Evolutionary conservation across 2,888 invertebrate genomes (phyloP).

Genomic region (Drosophila yooni): DNA sequence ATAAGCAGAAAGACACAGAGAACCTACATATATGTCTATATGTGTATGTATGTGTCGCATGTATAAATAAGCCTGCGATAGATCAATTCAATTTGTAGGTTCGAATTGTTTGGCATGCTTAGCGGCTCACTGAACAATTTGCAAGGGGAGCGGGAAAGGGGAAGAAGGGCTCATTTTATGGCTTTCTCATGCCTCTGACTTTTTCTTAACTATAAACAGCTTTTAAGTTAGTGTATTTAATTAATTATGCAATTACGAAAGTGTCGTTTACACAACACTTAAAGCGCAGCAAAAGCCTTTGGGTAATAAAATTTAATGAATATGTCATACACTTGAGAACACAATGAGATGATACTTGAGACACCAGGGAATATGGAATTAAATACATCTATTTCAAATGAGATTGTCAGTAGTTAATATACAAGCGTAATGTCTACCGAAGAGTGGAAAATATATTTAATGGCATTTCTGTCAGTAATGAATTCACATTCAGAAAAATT

Average conservation of each 20-base stretch:
- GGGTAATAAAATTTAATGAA: conserved; percentile 59
- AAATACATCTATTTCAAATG: neutral
- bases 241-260: conserved; percentile 51
- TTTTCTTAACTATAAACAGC: conserved; percentile 9
- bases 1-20: conserved; percentile 57
- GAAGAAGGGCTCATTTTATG: neutral
- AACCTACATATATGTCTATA: conserved; percentile 15
- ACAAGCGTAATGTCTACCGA: neutral
- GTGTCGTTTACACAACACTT: conserved; percentile 49
- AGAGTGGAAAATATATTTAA: neutral
- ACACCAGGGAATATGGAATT: conserved; percentile 11
- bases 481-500: neutral
- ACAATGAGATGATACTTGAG: conserved; percentile 22
- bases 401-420: neutral
- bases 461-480: neutral
- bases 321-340: conserved; percentile 47
- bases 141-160: neutral
- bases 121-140: conserved; percentile 70
- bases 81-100: conserved; percentile 75
- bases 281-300: conserved; percentile 30
- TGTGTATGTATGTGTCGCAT: conserved; percentile 6
- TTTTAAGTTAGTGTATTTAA: conserved; percentile 41
- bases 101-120: conserved; percentile 69
- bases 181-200: neutral
- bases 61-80: conserved; percentile 28